Base-by-base conservation (phyloP, 2,797 vertebrate species). In the Rhinatrema bivittatum region DNA sequence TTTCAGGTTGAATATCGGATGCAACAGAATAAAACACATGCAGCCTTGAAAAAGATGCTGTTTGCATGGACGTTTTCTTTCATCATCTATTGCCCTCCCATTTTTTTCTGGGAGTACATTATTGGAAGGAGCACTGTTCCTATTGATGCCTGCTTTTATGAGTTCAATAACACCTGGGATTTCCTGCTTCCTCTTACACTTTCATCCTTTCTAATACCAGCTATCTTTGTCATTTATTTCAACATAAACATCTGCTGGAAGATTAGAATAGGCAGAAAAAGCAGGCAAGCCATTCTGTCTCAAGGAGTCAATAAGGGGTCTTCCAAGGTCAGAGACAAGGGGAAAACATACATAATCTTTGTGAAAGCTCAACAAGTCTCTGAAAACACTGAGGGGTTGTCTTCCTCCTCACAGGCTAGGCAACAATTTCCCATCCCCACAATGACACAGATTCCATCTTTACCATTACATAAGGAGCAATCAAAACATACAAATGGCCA, bases 201-300 rank as follows among this genome's bases (percentile, higher is more conserved):
- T 60, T 69, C 85, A 49, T 79, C 87, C 71, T 84, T 85, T 53
- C 89, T 86, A 72, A 76, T 71, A 37, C 81, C 78, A 62, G 76
- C 85, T 64, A 73, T 89, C 74, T 88, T 84, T 3, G 72, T 86
- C 76, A 69, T 86, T 63, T 86, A 85, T 79, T 91, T 92, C 79
- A 86, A 82, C 76, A 61, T 79, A 69, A 80, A 69, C 62, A 77
- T 83, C 75, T 80, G 62, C 73, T 72, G 85, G 68, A 87, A 80
- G 78, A 82, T 80, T 61, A 82, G 76, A 54, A 72, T 79, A 73
- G 16, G 3, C 24, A 60, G 52, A 25, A 78, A 57, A 53, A 50
- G 62, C 65, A 62, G 52, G 67, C 53, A 65, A 50, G 42, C 20
- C 55, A 36, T 56, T 53, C 38, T 46, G 44, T 60, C 65, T 68